Base-by-base conservation (phyloP, 2,113 vertebrate genomes). In the Otis tarda region DNA sequence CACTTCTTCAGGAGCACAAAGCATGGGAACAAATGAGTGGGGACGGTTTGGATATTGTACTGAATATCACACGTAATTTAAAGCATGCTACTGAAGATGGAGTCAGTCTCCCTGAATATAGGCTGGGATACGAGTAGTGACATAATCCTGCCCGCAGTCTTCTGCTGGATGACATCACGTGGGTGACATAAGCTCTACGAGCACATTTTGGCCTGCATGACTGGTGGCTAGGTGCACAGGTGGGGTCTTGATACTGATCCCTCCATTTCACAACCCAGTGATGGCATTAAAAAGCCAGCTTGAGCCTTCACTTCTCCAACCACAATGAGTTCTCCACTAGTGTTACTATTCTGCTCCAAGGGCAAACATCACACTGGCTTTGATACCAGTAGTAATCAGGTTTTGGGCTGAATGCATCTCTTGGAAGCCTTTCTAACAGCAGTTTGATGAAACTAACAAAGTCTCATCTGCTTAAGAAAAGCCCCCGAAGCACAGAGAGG, bases 381-480 rank as follows among this genome's bases (percentile, higher is more conserved):
- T 89, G 80, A 69, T 61, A 84, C 31, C 35, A 49, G 19, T 67
- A 55, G 6, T 37, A 85, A 76, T 83, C 52, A 83, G 6, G 11
- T 91, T 89, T 85, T 0, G 18, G 56, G 65, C 31, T 57, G 45
- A 93, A 41, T 14, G 45, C 30, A 80, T 70, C 45, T 77, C 50
- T 63, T 59, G 57, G 20, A 61, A 83, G 18, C 50, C 74, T 80
- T 85, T 82, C n/a, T 73, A 76, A 55, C 30, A 45, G 9, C 45
- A 84, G 37, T 23, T 65, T 93, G 78, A 70, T 47, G 82, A 90
- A 45, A 31, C 57, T 52, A 57, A 49, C 17, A 23, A 65, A 83
- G 61, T 20, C 25, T 73, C 70, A 55, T 65, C 78, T 55, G 67
- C 67, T 94, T 55, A 61, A 77, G 91, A 90, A 91, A 94, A 91